Evolutionary conservation across 1,140 invertebrate genomes (phyloP), one percentile per base, ranked within the genome.

Genomic region (Phenacoccus solenopsis): DNA sequence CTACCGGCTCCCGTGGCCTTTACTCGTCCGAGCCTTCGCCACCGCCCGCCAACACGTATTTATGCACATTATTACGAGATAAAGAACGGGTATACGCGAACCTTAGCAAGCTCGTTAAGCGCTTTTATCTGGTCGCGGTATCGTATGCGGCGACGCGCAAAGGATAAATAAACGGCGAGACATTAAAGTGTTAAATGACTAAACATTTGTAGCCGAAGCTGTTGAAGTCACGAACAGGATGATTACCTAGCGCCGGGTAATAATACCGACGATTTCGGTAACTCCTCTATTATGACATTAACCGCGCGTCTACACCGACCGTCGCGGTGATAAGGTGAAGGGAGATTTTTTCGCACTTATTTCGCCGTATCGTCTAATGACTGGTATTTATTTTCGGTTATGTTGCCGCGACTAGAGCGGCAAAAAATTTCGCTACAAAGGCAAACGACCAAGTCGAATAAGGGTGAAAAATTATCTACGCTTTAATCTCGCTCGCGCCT

Each of bases 171-270:
- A 64, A 64, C 25, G 59, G 21, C 10, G 59, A 64, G 25, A 64
- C 25, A 64, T 64, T 64, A 27, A 64, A 64, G 59, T 64, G 59
- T 64, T 64, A 64, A 64, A 64, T 27, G 59, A 64, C 59, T 64
- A 10, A 27, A 25, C 59, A 64, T 64, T 64, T 64, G 59, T 64
- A 64, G 59, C 25, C 21, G 59, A 64, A 64, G 59, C 21, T 64
- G 59, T 64, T 64, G 59, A 64, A 64, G 59, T 64, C 59, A 64
- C 25, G 25, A 64, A 64, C 59, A 64, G 59, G 59, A 64, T 64
- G 59, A 64, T 64, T 64, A 64, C 59, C 59, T 64, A 20, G 16
- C 30, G 30, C 56, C 56, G 22, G 21, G 21, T n/a, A n/a, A n/a
- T n/a, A n/a, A n/a, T n/a, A n/a, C n/a, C n/a, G n/a, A n/a, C n/a